Evolutionary conservation across 2,888 invertebrate species (phyloP).

Genomic region (Pegoplata infirma): DNA sequence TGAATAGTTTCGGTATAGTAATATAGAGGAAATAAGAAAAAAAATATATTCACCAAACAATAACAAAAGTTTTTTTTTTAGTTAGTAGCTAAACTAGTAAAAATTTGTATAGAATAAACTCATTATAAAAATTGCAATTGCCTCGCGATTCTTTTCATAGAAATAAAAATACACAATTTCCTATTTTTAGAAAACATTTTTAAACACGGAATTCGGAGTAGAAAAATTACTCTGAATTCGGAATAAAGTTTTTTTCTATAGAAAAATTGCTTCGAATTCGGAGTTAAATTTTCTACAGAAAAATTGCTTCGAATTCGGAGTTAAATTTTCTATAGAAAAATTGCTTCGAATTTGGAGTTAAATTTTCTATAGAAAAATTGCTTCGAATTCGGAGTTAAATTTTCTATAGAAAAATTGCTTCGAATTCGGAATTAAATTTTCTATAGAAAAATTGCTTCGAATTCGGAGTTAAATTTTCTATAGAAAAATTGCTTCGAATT

Average conservation of each 20-base stretch:
- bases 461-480: too few species aligned
- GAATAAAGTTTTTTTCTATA: neutral
- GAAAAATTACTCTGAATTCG: too few species aligned
- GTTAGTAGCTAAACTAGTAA: constrained; percentile 40
- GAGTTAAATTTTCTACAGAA: neutral
- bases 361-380: too few species aligned
- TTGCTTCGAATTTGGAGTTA: too few species aligned
- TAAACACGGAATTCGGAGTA: neutral
- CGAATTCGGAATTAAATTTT: neutral
- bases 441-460: neutral
- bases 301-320: neutral
- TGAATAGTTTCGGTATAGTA: constrained; percentile 7
- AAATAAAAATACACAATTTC: neutral
- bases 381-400: too few species aligned
- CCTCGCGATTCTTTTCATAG: constrained; percentile 39
- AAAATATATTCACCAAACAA: constrained; percentile 34
- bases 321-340: too few species aligned
- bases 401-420: too few species aligned
- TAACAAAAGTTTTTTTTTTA: constrained; percentile 55
- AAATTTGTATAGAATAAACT: constrained; percentile 39
- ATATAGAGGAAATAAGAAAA: too few species aligned
- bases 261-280: neutral
- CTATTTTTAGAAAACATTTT: constrained; percentile 13
- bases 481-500: neutral
- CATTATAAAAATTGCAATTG: constrained; percentile 52